Evolutionary conservation across 1,140 invertebrate genomes (phyloP).

Genomic region (Drosophila rufa): DNA sequence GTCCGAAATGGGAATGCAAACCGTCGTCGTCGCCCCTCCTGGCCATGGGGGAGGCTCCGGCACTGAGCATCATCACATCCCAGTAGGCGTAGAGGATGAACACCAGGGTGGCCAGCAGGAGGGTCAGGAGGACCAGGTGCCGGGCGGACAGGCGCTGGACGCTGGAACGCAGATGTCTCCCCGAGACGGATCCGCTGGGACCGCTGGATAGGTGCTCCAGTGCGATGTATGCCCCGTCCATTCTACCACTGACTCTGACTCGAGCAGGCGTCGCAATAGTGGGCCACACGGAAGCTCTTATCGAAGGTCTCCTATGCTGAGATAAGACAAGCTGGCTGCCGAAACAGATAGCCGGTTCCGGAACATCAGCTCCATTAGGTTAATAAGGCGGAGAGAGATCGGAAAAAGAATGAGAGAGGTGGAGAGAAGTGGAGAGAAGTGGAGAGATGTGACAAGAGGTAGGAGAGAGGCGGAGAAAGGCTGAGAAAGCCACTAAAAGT

Average conservation of each 20-base stretch:
- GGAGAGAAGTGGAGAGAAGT: neutral
- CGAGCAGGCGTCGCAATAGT: neutral
- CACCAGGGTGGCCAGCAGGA: slow-evolving; percentile 18
- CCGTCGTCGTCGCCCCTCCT: neutral
- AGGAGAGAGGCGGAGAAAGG: neutral
- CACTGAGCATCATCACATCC: slow-evolving; percentile 54
- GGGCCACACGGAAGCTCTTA: slow-evolving; percentile 2
- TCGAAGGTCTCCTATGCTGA: neutral
- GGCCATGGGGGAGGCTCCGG: neutral
- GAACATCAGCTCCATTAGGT: slow-evolving; percentile 13
- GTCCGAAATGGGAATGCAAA: neutral
- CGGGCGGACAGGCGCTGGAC: slow-evolving; percentile 1
- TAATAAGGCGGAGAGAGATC: neutral
- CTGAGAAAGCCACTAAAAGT: neutral
- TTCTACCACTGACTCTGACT: slow-evolving; percentile 34
- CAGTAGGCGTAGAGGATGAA: slow-evolving; percentile 49
- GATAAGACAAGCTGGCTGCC: slow-evolving; percentile 34
- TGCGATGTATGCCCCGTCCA: slow-evolving; percentile 47
- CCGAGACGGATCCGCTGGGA: neutral
- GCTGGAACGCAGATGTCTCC: slow-evolving; percentile 6
- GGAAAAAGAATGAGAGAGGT: neutral
- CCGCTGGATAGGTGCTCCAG: slow-evolving; percentile 13
- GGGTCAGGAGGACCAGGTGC: slow-evolving; percentile 15
- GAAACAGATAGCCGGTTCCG: slow-evolving; percentile 9
- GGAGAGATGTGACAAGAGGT: neutral